These are phyloP conservation scores for Erethizon dorsatum DNA, from an alignment of 2,797 vertebrate genomes.

Conservation along the genomic window DNA sequence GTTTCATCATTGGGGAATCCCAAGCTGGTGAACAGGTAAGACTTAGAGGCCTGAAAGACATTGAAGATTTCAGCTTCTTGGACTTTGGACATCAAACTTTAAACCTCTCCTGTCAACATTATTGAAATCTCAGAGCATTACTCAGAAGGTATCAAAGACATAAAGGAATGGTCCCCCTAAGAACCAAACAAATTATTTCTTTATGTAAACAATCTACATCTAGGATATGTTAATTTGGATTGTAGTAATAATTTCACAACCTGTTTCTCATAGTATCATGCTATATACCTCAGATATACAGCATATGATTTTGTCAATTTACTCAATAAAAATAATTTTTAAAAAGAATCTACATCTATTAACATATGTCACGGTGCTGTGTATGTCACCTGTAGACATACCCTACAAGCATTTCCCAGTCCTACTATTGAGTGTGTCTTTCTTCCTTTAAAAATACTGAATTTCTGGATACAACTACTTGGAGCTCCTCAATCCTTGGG, in stretches of 20 bases:
- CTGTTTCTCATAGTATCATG: not conserved
- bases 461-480: not conserved
- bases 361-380: not conserved
- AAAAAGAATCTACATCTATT: not conserved
- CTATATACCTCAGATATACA: not conserved
- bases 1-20: conserved; percentile 99
- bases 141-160: conserved; percentile 42
- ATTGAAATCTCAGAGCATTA: conserved; percentile 35
- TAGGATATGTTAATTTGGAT: not conserved
- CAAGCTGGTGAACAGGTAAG: conserved; percentile 99
- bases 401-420: not conserved
- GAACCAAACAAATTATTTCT: conserved; percentile 45
- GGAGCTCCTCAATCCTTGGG: not conserved
- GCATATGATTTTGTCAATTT: not conserved
- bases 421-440: conserved; percentile 21
- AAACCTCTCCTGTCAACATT: not conserved
- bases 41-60: conserved; percentile 4
- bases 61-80: conserved; percentile 32
- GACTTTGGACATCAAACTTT: conserved; percentile 46
- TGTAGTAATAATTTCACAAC: not conserved
- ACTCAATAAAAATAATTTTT: not conserved
- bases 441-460: conserved; percentile 29
- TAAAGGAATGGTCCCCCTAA: conserved; percentile 49
- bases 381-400: not conserved
- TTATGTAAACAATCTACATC: conserved; percentile 1